phyloP scores from a whole-genome alignment of 2,797 vertebrate genomes.

The Labeo calbasu region DNA sequence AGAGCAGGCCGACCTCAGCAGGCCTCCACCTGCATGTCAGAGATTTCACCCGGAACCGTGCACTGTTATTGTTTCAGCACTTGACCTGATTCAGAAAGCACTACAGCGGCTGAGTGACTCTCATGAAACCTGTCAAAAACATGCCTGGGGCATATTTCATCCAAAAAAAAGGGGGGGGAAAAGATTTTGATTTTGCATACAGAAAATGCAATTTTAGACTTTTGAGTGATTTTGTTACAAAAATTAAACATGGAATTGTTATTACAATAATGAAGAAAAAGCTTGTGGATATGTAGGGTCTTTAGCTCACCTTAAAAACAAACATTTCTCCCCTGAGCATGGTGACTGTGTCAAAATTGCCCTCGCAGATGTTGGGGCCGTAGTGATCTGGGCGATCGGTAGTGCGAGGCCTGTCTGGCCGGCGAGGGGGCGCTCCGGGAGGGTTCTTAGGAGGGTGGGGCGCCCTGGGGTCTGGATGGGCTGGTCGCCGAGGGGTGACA shows the following conservation, averaged over 20 bases:
- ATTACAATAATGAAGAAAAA: not conserved
- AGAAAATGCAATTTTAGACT: not conserved
- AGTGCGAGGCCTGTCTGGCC: conserved; percentile 80
- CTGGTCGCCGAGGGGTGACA: conserved; percentile 82
- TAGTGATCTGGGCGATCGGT: conserved; percentile 89
- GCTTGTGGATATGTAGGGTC: not conserved
- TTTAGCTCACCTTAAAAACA: conserved; percentile 89
- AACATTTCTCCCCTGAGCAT: conserved; percentile 98
- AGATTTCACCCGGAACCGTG: conserved; percentile 56
- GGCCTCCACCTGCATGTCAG: conserved; percentile 56
- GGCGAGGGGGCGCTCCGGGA: conserved; percentile 79
- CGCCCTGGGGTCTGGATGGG: conserved; percentile 72
- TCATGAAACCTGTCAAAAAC: conserved; percentile 2
- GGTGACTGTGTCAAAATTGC: conserved; percentile 92
- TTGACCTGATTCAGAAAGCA: conserved; percentile 16
- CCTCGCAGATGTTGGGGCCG: conserved; percentile 93
- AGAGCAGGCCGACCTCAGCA: conserved; percentile 64
- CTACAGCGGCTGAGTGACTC: not conserved
- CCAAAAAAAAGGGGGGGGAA: not conserved
- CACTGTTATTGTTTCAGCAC: conserved; percentile 23
- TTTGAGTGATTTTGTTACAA: not conserved
- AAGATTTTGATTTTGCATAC: not conserved
- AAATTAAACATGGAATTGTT: not conserved
- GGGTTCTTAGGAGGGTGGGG: conserved; percentile 72
- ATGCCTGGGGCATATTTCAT: not conserved